A percentile compares a stretch with the other conserved stretches of the same genome.
Evolutionary conservation across 2,888 invertebrate genomes (phyloP).

Genomic region (Noctua janthe): DNA sequence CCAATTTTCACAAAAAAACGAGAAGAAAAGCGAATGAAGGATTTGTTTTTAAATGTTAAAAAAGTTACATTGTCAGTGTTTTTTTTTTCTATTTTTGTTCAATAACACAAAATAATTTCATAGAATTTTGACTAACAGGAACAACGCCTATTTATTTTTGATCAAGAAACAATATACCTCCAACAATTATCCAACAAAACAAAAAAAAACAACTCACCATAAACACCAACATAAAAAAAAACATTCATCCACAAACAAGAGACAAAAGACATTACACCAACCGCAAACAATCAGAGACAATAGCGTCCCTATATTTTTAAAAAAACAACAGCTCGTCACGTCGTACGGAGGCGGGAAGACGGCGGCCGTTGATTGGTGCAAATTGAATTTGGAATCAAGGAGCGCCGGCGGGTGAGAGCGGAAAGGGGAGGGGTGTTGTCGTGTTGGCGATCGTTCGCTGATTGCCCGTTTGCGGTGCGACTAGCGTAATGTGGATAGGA

Average conservation of each 20-base stretch:
- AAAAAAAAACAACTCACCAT: conserved; percentile 13
- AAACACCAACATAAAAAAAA: conserved; percentile 22
- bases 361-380: conserved; percentile 90
- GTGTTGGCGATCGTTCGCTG: conserved; percentile 90
- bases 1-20: conserved; percentile 6
- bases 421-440: conserved; percentile 83
- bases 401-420: conserved; percentile 68
- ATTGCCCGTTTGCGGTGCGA: conserved; percentile 90
- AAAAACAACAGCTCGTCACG: conserved; percentile 78
- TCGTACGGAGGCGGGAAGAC: conserved; percentile 89
- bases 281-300: conserved; percentile 68
- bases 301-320: conserved; percentile 62
- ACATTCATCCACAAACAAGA: conserved; percentile 39
- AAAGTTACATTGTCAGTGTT: neutral
- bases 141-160: neutral
- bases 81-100: neutral
- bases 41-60: neutral
- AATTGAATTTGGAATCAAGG: conserved; percentile 90
- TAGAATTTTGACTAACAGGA: neutral
- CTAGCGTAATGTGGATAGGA: conserved; percentile 73
- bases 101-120: too few species aligned
- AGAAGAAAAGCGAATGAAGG: neutral
- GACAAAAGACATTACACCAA: conserved; percentile 66
- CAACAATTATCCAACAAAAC: neutral
- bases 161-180: neutral